Base-by-base conservation (phyloP, 2,113 vertebrate genomes). In the Prunella fulvescens region DNA sequence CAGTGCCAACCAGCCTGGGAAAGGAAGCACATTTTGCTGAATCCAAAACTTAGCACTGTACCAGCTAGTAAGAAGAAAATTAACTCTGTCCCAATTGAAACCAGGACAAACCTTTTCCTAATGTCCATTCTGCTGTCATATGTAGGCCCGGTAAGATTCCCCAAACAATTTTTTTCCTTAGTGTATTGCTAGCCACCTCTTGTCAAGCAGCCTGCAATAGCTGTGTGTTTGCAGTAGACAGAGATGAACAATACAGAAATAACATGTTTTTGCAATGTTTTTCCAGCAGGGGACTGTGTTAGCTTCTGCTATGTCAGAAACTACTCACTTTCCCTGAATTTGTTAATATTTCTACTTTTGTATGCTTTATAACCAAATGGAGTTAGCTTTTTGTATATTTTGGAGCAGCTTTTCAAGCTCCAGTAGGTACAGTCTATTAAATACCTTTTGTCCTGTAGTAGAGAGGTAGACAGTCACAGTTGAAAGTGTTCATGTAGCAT, bases 261-360 rank as follows among this genome's bases (percentile, higher is more conserved):
- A 35, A 15, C 47, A 18, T 92, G 92, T 56, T 91, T 84, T 96
- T 81, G 54, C 91, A 76, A 7, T 62, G 10, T 64, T 92, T 89
- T 95, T 93, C 92, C 95, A 95, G 83, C 77, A 95, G 94, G 48
- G 95, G 96, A 95, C 83, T 71, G 80, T 92, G 92, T 97, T 86
- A 78, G 81, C 92, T 90, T 90, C 93, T 90, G 53, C 81, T 94
- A 42, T 79, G 24, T 87, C 56, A 84, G 83, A 51, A 92, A 29
- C 35, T 13, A 25, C 22, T 91, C 44, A 3, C 12, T 77, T 86
- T 29, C 62, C 47, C 35, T 66, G 54, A 44, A 66, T 77, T 88
- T 92, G 23, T 61, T 69, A 83, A 20, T 80, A 60, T 48, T 90
- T 79, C 28, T 56, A n/a, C 22, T 73, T 76, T 18, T 22, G 5